Base-by-base conservation (phyloP, 92 coral and sea anemone genomes). In the Ricordea florida region DNA sequence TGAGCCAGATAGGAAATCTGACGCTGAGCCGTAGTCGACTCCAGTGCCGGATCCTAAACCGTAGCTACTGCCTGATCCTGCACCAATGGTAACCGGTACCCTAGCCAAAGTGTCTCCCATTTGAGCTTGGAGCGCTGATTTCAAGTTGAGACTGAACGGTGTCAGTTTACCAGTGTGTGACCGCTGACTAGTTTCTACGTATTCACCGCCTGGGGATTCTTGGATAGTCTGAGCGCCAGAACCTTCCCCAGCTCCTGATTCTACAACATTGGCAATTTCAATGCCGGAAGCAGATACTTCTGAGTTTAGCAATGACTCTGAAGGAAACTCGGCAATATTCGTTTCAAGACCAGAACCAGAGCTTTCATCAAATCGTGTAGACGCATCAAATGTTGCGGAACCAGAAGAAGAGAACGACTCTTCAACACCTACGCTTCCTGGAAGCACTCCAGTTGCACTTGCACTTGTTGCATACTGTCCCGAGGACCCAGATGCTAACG, bases 401-500 rank as follows among this genome's bases (percentile, higher is more conserved):
- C 96, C 96, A 49, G 96, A 87, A 23, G 89, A 53, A 0, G 90
- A 86, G 21, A 87, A 83, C 11, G 92, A 79, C 16, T 81, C 92
- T 37, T 87, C 87, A 32, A 79, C 66, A 6, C 88, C 92, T 31
- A 69, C 56, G 38, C 88, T 87, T 26, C 79, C 92, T 17, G 92
- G 87, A 45, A 73, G 92, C 16, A 52, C 17, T 1, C 28, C 23
- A 16, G 17, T 71, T 33, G 58, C 66, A 59, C 72, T 55, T 36
- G 57, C 51, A 4, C 44, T 58, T 38, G 75, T 34, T 34, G 47
- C 38, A 57, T 70, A 70, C 29, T 69, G 62, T 16, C 68, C 60
- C 37, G 69, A 62, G 10, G 78, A 42, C 14, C 67, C 76, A 37
- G 89, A 61, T 17, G 61, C 67, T 6, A 44, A 51, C 42, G 77